These are phyloP conservation scores for Setophaga petechia DNA, from an alignment of 2,113 vertebrate species.

Conservation along the genomic window DNA sequence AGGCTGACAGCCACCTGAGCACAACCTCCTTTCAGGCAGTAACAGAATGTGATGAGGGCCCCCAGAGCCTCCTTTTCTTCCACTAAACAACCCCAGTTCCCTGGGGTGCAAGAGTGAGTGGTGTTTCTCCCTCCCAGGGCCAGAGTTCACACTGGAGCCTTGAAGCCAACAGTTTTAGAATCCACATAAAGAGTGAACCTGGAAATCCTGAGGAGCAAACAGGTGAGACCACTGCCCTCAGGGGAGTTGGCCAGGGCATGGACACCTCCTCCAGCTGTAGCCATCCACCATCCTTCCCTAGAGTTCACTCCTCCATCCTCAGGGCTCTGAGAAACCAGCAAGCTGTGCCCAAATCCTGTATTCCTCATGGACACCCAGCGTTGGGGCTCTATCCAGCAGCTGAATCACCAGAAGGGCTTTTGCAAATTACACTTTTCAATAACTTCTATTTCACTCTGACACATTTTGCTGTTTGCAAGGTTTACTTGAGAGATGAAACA, in stretches of 20 bases:
- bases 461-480: not conserved
- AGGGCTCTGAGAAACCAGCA: not conserved
- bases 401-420: not conserved
- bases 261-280: not conserved
- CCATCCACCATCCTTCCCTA: not conserved
- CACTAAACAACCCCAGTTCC: not conserved
- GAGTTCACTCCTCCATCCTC: not conserved
- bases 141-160: not conserved
- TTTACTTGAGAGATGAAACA: constrained; percentile 33
- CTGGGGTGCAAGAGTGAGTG: not conserved
- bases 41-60: not conserved
- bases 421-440: not conserved
- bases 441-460: not conserved
- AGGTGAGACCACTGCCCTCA: not conserved
- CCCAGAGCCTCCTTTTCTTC: not conserved
- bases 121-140: not conserved
- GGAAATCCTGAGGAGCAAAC: not conserved
- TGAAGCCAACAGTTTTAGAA: not conserved
- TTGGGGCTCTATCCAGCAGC: constrained; percentile 49
- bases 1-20: not conserved
- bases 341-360: not conserved
- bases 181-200: not conserved
- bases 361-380: not conserved
- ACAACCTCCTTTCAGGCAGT: not conserved
- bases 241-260: not conserved